Evolutionary conservation across 2,888 invertebrate genomes (phyloP).

Genomic region (Listrodromus nycthemerus): DNA sequence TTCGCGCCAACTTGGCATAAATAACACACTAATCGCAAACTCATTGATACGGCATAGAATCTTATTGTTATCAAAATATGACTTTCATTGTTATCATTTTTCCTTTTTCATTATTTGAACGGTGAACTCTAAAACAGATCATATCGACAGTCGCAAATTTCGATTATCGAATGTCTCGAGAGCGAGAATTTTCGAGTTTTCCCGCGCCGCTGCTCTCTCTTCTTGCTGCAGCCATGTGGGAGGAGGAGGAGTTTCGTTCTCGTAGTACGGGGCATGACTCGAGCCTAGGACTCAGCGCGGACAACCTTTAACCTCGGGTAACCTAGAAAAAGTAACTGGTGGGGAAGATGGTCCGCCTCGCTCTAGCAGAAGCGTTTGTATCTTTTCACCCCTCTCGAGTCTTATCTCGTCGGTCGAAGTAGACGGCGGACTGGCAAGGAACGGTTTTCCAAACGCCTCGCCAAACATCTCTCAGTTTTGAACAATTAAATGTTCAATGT

Average conservation of each 20-base stretch:
- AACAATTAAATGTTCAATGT: not conserved
- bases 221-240: not conserved
- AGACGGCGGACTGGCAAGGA: slow-evolving; percentile 22
- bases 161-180: slow-evolving; percentile 5
- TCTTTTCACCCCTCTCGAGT: slow-evolving; percentile 48
- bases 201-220: not conserved
- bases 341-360: slow-evolving; percentile 56
- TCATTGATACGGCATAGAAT: not conserved
- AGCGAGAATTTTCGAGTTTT: not conserved
- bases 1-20: no score
- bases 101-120: not conserved
- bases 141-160: not conserved
- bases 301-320: slow-evolving; percentile 65
- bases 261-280: slow-evolving; percentile 12
- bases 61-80: not conserved
- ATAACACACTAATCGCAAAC: no score
- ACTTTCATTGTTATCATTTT: no score
- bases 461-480: not conserved
- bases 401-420: slow-evolving; percentile 43
- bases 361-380: slow-evolving; percentile 61
- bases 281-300: slow-evolving; percentile 20
- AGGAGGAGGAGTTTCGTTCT: slow-evolving; percentile 10
- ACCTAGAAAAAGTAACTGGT: slow-evolving; percentile 52
- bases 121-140: not conserved
- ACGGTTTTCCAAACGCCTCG: not conserved